Evolutionary conservation across 2,888 invertebrate genomes (phyloP), one percentile per base, ranked within the genome.

Genomic region (Eupithecia vulgata): DNA sequence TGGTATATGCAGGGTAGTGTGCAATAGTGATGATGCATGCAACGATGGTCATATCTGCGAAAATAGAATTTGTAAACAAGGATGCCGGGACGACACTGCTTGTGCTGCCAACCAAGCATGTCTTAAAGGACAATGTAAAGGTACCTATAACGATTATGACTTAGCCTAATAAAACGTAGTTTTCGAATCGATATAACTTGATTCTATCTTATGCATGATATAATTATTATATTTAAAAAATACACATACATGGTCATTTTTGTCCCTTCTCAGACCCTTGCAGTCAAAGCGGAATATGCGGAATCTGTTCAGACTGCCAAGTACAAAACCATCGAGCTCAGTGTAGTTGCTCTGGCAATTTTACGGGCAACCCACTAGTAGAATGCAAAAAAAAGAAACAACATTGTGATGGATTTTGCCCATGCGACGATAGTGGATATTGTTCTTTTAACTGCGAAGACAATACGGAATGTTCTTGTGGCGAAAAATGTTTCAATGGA

Each of bases 21-120:
- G 98, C 85, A 98, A 98, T 85, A 97, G 96, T 70, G 98, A 98
- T 87, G 95, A 96, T 17, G 96, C 97, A 75, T 98, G 98, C 84
- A 96, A 95, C 30, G 94, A 95, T 17, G 96, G 97, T 79, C 97
- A 98, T 89, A 98, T 98, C 82, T 98, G 98, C 84, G 97, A 97
- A 88, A 97, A 97, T 83, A 95, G 98, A 82, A 95, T 98, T 78
- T 98, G 98, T 87, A 96, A 97, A 85, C 95, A 96, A 82, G 98
- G 98, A 65, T 98, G 98, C 85, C 95, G 98, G 75, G 97, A 96
- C 84, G 98, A 98, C 86, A 96, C 96, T 64, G 95, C 96, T 17
- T 98, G 98, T 86, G 95, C 96, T 12, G 95, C 92, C 76, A 95
- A 96, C 75, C 95, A 97, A 88, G 96, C 98, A 17, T 98, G 98